Evolutionary conservation across 2,113 vertebrate species (phyloP), one percentile per base, ranked within the genome.

Genomic region (Halcyon senegalensis): DNA sequence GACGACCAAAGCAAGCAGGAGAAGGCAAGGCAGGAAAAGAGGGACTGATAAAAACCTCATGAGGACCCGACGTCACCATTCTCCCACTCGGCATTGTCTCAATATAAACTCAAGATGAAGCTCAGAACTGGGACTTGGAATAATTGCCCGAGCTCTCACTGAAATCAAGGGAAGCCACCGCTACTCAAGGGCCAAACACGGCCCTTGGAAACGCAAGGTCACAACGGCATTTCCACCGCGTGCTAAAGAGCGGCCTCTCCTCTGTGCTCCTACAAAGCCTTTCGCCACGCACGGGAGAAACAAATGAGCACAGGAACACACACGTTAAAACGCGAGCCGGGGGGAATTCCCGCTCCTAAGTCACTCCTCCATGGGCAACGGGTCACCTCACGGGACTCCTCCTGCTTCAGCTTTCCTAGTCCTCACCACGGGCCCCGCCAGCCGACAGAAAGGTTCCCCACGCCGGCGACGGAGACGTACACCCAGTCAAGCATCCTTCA

Each of bases 71-170:
- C 27, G 2, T 7, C 35, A 19, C 64, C 21, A 35, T 35, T 35
- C 35, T 35, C 35, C 35, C 35, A 35, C 35, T 35, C 35, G 35
- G 35, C 51, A 35, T 41, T 46, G 28, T 68, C 37, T 19, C 46
- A 39, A 23, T 2, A 31, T 2, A 56, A 19, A 23, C 1, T 0
- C 2, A 63, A 68, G 46, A n/a, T 7, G 8, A 55, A 43, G 46
- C 33, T 82, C 67, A 31, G 24, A 55, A 56, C 4, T 10, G 2
- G n/a, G 50, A 13, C 66, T 55, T 11, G 1, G 5, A 77, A 31
- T 41, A 64, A 55, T 4, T 31, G 33, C 41, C 43, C 0, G 0
- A 51, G 46, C 53, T 63, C 77, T n/a, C 53, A 8, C 17, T 37
- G 55, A 78, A 78, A 35, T 31, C 37, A 67, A 73, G 33, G 28